phyloP scores from a whole-genome alignment of 1,140 invertebrate genomes.

The Theocolax elegans region DNA sequence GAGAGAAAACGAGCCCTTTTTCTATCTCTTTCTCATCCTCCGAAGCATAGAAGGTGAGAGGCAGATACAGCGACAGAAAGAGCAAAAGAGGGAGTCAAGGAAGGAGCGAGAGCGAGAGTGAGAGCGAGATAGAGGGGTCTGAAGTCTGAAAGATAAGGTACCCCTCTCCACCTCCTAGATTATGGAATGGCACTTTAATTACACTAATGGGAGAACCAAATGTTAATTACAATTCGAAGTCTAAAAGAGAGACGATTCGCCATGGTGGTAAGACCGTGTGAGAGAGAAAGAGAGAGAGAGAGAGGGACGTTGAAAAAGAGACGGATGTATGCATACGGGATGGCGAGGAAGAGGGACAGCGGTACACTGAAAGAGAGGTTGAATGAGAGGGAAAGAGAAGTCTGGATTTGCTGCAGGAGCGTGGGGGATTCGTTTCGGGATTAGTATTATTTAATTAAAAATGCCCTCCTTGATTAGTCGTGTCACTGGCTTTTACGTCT shows the following conservation, averaged over 20 bases:
- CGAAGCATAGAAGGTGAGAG: conserved; percentile 42
- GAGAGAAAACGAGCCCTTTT: conserved; percentile 56
- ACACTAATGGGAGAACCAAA: conserved; percentile 78
- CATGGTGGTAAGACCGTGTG: conserved; percentile 49
- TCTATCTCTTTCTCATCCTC: conserved; percentile 37
- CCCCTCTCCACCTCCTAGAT: conserved; percentile 66
- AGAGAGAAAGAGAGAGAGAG: conserved; percentile 11
- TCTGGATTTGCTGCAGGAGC: conserved; percentile 37
- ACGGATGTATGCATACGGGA: neutral
- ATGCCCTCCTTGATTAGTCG: conserved; percentile 59
- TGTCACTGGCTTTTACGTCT: conserved; percentile 18
- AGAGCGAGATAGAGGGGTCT: conserved; percentile 49
- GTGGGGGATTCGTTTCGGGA: conserved; percentile 58
- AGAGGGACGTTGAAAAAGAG: conserved; percentile 36
- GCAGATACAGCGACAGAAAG: conserved; percentile 16
- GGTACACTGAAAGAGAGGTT: conserved; percentile 43
- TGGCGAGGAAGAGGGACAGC: neutral
- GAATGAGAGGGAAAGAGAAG: conserved; percentile 44
- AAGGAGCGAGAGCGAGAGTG: neutral
- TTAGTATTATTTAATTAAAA: conserved; percentile 70
- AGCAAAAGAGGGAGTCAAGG: neutral
- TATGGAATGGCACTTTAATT: conserved; percentile 77
- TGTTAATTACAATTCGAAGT: conserved; percentile 80
- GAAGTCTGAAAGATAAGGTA: conserved; percentile 69
- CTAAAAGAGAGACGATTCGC: conserved; percentile 70